A percentile compares a stretch with the other conserved stretches of the same genome.
Conservation (phyloP, 35 echinoderm and acorn worm genomes). For the Heliocidaris tuberculata region DNA sequence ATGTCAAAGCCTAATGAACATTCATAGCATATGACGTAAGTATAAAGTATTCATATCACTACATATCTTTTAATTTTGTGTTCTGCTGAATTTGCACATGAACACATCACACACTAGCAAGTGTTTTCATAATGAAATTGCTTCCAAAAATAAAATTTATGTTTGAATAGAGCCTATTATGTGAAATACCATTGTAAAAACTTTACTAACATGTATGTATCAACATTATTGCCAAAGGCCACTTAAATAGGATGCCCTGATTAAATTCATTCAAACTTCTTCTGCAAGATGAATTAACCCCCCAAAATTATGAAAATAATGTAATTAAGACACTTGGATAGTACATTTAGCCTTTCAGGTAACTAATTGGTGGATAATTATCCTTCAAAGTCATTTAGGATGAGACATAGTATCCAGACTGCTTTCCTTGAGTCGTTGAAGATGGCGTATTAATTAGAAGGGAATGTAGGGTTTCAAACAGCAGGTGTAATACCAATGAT, state of each 20-base stretch:
- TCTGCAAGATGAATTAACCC: neutral
- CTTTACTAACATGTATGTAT: neutral
- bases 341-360: neutral
- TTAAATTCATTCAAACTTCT: neutral
- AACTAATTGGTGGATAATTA: conserved; percentile 13
- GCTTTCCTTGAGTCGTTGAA: neutral
- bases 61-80: too few species aligned
- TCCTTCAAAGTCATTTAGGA: neutral
- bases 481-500: neutral
- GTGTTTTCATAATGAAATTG: neutral
- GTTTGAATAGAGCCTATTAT: neutral
- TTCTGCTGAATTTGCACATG: too few species aligned
- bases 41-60: neutral
- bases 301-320: neutral
- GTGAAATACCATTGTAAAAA: neutral
- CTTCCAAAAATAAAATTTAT: neutral
- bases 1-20: neutral
- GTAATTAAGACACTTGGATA: conserved; percentile 4
- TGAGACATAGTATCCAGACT: neutral
- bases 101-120: too few species aligned
- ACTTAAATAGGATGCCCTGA: neutral
- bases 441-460: conserved; percentile 2
- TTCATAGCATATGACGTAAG: neutral
- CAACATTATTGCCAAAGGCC: neutral
- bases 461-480: neutral